Conservation (phyloP, 2,888 invertebrate genomes). For the Morinoia aosen region DNA sequence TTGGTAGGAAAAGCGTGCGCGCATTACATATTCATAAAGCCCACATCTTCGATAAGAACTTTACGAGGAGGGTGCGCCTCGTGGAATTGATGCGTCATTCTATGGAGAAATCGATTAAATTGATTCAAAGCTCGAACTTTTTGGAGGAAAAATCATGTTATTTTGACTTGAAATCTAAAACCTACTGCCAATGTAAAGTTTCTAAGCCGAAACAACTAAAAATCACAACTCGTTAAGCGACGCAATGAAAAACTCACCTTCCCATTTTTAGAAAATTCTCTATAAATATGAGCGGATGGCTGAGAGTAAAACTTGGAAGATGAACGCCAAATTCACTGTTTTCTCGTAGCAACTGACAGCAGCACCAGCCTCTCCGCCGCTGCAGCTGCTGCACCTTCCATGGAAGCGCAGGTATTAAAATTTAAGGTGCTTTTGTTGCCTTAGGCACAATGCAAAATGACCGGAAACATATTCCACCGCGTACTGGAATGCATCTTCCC, state of each 20-base stretch:
- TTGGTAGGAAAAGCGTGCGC: background rate
- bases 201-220: background rate
- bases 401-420: too few relatives aligned
- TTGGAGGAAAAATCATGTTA: background rate
- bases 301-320: background rate
- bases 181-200: background rate
- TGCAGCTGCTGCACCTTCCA: too few relatives aligned
- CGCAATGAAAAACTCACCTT: background rate
- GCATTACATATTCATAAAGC: conserved; percentile 32
- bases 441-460: background rate
- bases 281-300: background rate
- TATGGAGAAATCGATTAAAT: background rate
- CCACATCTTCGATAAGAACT: background rate
- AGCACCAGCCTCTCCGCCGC: too few relatives aligned
- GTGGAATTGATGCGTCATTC: background rate
- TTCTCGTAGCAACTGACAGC: too few relatives aligned
- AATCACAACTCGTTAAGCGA: background rate
- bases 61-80: background rate
- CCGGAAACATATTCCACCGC: background rate
- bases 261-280: background rate
- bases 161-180: background rate
- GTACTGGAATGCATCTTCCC: background rate
- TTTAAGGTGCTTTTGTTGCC: too few relatives aligned
- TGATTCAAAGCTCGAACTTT: background rate
- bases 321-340: background rate